phyloP scores from a whole-genome alignment of 30 jellyfish, hydroid and myxozoan genomes.

The Phacellophora camtschatica region DNA sequence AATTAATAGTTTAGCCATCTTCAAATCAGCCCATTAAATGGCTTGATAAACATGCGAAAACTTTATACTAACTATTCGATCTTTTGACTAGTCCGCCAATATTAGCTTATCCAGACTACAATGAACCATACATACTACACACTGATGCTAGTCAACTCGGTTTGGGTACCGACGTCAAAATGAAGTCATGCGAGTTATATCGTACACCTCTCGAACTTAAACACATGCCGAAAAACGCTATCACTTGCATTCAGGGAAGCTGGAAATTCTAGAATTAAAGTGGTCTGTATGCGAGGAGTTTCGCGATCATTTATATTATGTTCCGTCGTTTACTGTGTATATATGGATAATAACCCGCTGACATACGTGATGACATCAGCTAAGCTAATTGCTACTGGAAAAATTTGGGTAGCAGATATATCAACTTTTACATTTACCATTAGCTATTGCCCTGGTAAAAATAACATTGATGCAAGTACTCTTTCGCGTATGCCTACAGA shows the following conservation, averaged over 20 bases:
- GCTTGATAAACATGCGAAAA: constrained; percentile 2
- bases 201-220: constrained; percentile 23
- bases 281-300: constrained; percentile 59
- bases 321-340: constrained; percentile 12
- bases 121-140: constrained; percentile 18
- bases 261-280: constrained; percentile 40
- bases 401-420: constrained; percentile 50
- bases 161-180: constrained; percentile 48
- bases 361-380: constrained; percentile 35
- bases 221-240: constrained; percentile 29
- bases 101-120: constrained; percentile 44
- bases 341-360: constrained; percentile 53
- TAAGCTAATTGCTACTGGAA: constrained; percentile 55
- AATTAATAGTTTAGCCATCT: no score
- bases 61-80: constrained; percentile 16
- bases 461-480: constrained; percentile 40
- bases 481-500: constrained; percentile 44
- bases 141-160: constrained; percentile 60
- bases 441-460: constrained; percentile 43
- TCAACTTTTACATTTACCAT: constrained; percentile 35
- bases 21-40: constrained; percentile 25
- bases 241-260: constrained; percentile 27
- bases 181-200: constrained; percentile 19
- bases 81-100: constrained; percentile 17
- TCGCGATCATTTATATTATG: constrained; percentile 29